Conservation (phyloP, 2,888 invertebrate species). For the Notocelia uddmanniana region DNA sequence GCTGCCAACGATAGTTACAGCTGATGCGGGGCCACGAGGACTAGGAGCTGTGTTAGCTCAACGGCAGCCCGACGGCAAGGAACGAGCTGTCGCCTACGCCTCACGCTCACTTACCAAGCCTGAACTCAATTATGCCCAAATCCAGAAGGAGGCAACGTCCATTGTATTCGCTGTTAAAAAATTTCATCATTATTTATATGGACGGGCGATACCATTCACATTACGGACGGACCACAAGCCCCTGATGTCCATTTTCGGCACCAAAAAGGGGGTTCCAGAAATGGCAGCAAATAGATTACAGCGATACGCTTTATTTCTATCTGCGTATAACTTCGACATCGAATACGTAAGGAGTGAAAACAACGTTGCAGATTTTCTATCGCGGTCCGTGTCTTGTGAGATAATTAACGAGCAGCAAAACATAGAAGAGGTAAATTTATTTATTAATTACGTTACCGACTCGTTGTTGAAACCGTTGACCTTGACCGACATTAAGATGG, state of each 20-base stretch:
- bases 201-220: constrained; percentile 43
- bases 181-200: constrained; percentile 49
- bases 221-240: constrained; percentile 48
- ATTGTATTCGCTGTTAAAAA: constrained; percentile 44
- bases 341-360: constrained; percentile 16
- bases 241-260: constrained; percentile 35
- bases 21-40: neutral
- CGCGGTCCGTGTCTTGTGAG: neutral
- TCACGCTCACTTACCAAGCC: constrained; percentile 13
- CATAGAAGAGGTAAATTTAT: neutral
- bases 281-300: constrained; percentile 36
- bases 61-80: constrained; percentile 17
- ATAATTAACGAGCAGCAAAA: neutral
- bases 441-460: constrained; percentile 29
- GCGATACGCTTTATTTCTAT: constrained; percentile 37
- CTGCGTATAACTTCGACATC: constrained; percentile 31
- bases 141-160: constrained; percentile 22
- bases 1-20: constrained; percentile 9
- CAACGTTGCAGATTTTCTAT: constrained; percentile 2
- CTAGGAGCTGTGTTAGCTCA: constrained; percentile 24
- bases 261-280: constrained; percentile 23
- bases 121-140: constrained; percentile 4
- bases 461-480: constrained; percentile 34
- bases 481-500: constrained; percentile 35
- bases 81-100: constrained; percentile 6